Conservation (phyloP, 2,797 vertebrate species). For the Clarias fuscus region DNA sequence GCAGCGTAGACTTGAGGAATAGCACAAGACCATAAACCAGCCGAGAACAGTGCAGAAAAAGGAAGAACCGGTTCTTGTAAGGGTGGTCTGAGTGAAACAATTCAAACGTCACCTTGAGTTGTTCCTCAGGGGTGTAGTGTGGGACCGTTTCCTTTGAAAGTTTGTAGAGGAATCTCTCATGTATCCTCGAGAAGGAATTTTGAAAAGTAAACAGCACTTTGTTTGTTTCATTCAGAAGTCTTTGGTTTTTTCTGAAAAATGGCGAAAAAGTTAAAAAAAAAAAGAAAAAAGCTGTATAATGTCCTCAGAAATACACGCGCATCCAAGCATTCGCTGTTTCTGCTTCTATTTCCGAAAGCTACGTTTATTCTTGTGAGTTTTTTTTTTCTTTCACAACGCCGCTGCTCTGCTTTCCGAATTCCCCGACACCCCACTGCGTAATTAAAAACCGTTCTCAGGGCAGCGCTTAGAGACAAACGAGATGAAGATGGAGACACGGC, state of each 20-base stretch:
- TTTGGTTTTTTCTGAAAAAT: neutral
- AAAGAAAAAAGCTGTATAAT: neutral
- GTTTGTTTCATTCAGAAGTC: neutral
- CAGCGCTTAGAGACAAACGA: constrained; percentile 46
- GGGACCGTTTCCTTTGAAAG: neutral
- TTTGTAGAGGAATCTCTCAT: neutral
- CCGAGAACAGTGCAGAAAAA: neutral
- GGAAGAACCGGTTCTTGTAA: neutral
- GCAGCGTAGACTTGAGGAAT: no score
- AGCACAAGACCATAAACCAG: no score
- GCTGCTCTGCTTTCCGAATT: constrained; percentile 26
- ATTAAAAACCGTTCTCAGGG: constrained; percentile 49
- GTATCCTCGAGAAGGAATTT: neutral
- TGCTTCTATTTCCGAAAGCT: constrained; percentile 29
- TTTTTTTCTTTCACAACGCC: constrained; percentile 19
- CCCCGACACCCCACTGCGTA: constrained; percentile 47
- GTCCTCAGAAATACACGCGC: neutral
- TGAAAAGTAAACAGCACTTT: neutral
- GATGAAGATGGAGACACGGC: constrained; percentile 42
- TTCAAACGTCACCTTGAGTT: neutral
- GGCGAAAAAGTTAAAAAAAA: neutral
- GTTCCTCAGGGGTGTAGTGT: neutral
- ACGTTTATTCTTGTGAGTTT: constrained; percentile 25
- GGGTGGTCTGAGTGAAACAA: neutral
- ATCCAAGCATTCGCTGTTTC: neutral